Evolutionary conservation across 2,113 vertebrate species (phyloP).

Genomic region (Lota lota): DNA sequence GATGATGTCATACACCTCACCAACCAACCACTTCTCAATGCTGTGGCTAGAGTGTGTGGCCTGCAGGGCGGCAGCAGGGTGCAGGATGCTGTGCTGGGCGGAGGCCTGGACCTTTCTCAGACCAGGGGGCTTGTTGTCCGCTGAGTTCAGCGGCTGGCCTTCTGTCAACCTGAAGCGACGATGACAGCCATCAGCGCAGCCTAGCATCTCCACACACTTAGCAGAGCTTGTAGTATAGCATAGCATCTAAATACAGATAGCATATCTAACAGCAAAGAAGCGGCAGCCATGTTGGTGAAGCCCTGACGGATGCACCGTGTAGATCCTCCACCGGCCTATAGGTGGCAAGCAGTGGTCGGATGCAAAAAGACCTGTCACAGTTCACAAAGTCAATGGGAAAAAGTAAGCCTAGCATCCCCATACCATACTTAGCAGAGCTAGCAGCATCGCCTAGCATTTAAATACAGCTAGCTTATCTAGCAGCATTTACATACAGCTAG

Average conservation of each 20-base stretch:
- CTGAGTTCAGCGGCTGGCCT: constrained; percentile 50
- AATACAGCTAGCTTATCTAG: no score
- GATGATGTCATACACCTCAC: constrained; percentile 56
- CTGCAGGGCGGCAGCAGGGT: constrained; percentile 74
- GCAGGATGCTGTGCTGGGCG: constrained; percentile 68
- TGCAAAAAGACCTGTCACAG: no score
- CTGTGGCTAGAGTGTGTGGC: constrained; percentile 75
- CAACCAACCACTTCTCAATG: constrained; percentile 43
- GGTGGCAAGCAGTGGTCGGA: no score
- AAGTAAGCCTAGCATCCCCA: no score
- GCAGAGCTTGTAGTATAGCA: background rate
- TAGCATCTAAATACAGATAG: background rate
- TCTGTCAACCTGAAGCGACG: constrained; percentile 45
- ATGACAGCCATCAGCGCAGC: constrained; percentile 38
- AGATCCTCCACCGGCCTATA: no score
- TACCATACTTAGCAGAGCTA: no score
- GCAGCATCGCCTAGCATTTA: no score
- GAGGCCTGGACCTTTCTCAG: constrained; percentile 66
- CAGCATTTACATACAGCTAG: no score
- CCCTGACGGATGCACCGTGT: no score
- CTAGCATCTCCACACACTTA: background rate
- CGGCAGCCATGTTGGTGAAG: no score
- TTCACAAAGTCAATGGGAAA: no score
- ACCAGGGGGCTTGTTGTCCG: constrained; percentile 66
- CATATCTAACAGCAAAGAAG: background rate